Evolutionary conservation across 2,888 invertebrate genomes (phyloP), one percentile per base, ranked within the genome.

Genomic region (Pristionchus japonicus): DNA sequence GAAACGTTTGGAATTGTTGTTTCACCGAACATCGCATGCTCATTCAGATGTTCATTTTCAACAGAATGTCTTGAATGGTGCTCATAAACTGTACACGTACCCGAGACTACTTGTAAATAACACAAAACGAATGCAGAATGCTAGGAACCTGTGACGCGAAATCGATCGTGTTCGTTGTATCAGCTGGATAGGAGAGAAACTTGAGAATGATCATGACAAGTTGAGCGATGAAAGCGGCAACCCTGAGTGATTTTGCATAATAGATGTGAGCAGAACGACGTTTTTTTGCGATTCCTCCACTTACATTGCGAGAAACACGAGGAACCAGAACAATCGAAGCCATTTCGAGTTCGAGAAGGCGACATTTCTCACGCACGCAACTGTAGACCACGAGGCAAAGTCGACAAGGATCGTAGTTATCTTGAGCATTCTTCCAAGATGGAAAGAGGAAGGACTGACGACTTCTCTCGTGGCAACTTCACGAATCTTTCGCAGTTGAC

Each of bases 361-460:
- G 31, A 86, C 20, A 49, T 86, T 67, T 70, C 86, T 27, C 47
- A 86, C 49, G 17, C 86, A 86, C 17, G 70, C 67, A 0, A 86
- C 86, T 31, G 86, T 86, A 17, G 86, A 86, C 86, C 86, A 86
- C 37, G 43, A 67, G 7, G 31, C 31, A 49, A 86, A 86, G 40
- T 86, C 86, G 49, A 49, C 49, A 7, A 86, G 70, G 31, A 86
- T 49, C 49, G 67, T 47, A n/a, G 27, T 64, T 23, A 64, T 17
- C 34, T 52, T 57, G 23, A 83, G 70, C 70, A 70, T 70, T 23
- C 70, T 37, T 70, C 37, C 2, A 2, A 67, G 64, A 34, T 34
- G 34, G 34, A 13, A 67, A 31, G 64, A 34, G 31, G 27, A 23
- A 27, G 7, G 67, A 20, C n/a, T 70, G 70, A 70, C 70, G 23